Evolutionary conservation across 2,113 vertebrate species (phyloP).

Genomic region (Leptosomus discolor): DNA sequence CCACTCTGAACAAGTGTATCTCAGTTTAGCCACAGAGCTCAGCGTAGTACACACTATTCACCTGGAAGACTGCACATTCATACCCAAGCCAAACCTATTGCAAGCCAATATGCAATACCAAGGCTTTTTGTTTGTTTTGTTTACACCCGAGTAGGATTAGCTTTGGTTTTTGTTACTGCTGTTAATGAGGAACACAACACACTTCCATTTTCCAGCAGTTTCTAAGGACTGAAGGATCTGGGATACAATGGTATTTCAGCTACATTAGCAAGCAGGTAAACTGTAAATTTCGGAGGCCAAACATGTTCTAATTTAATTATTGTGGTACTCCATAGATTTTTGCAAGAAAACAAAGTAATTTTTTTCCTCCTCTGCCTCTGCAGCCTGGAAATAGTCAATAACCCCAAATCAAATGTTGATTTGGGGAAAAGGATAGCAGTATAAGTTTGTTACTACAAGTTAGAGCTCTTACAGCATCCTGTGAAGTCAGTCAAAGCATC

Average conservation of each 20-base stretch:
- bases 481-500: neutral
- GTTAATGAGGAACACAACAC: neutral
- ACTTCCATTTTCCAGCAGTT: neutral
- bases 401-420: neutral
- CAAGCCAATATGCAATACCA: accelerated
- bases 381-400: neutral
- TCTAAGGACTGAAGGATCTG: neutral
- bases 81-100: neutral
- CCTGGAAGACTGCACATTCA: neutral
- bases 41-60: neutral
- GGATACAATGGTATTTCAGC: neutral
- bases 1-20: neutral
- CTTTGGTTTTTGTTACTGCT: neutral
- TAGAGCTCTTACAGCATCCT: neutral
- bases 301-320: neutral
- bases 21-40: neutral
- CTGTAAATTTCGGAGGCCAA: neutral
- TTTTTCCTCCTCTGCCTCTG: neutral
- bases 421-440: neutral
- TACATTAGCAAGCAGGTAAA: neutral
- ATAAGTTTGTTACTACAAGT: neutral
- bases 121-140: neutral
- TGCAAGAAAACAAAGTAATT: neutral
- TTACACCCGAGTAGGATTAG: neutral
- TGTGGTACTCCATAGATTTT: neutral